Conservation (phyloP, 1,140 invertebrate genomes). For the Maconellicoccus hirsutus region DNA sequence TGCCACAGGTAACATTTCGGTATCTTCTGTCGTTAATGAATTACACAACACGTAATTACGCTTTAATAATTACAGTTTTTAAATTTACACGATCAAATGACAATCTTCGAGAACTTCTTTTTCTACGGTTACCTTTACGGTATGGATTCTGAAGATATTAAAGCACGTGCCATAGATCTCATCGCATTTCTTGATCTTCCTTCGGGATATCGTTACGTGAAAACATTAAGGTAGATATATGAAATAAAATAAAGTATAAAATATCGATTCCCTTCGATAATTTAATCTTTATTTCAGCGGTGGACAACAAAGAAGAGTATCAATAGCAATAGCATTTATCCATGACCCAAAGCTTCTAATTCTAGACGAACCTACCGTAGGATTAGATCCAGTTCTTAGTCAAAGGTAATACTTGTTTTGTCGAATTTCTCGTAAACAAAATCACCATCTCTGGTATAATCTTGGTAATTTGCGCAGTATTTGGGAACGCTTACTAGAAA, state of each 20-base stretch:
- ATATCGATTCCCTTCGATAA: neutral
- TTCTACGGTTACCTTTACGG: slow-evolving; percentile 83
- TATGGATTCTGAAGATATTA: slow-evolving; percentile 51
- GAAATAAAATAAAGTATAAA: neutral
- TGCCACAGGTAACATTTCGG: slow-evolving; percentile 60
- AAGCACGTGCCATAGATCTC: slow-evolving; percentile 33
- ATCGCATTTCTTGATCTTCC: slow-evolving; percentile 52
- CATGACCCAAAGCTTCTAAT: slow-evolving; percentile 79
- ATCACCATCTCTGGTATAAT: neutral
- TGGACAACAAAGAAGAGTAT: slow-evolving; percentile 74
- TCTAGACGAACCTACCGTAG: slow-evolving; percentile 84
- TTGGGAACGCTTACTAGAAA: slow-evolving; percentile 45
- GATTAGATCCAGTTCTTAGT: slow-evolving; percentile 74
- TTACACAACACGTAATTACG: no score
- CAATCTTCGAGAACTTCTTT: slow-evolving; percentile 67
- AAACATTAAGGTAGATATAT: slow-evolving; percentile 53
- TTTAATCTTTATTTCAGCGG: slow-evolving; percentile 48
- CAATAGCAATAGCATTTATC: slow-evolving; percentile 71
- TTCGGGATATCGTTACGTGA: slow-evolving; percentile 48
- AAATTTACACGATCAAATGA: slow-evolving; percentile 74
- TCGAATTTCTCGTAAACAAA: neutral
- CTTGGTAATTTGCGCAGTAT: slow-evolving; percentile 38
- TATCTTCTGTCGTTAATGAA: no score
- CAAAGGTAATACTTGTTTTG: slow-evolving; percentile 45
- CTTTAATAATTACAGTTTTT: slow-evolving; percentile 52